These are phyloP conservation scores for Drosophila subobscura DNA, from an alignment of 1,140 invertebrate species.

Conservation along the genomic window DNA sequence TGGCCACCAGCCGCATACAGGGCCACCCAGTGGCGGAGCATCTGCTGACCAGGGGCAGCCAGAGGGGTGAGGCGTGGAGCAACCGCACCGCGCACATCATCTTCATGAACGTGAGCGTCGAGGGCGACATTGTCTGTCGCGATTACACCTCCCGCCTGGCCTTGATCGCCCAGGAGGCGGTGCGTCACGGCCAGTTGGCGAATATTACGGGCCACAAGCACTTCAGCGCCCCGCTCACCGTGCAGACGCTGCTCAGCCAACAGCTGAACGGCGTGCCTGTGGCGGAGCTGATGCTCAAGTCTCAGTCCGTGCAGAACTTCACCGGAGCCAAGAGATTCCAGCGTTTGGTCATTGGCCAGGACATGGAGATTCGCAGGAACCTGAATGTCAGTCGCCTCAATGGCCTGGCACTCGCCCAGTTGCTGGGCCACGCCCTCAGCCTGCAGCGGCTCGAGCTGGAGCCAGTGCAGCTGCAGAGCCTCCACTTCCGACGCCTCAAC, in stretches of 20 bases:
- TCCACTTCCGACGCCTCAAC: constrained; percentile 65
- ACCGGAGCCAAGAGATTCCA: constrained; percentile 29
- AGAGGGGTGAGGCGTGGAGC: too few relatives aligned
- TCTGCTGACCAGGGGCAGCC: constrained; percentile 31
- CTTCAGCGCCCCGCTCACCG: constrained; percentile 48
- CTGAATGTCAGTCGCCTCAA: constrained; percentile 48
- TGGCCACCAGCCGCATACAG: constrained; percentile 43
- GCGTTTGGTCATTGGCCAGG: constrained; percentile 32
- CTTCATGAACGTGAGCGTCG: constrained; percentile 59
- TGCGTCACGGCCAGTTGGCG: constrained; percentile 55
- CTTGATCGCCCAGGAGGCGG: constrained; percentile 43
- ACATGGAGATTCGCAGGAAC: constrained; percentile 13
- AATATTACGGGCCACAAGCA: constrained; percentile 59
- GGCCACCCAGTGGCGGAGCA: constrained; percentile 58
- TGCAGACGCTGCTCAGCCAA: constrained; percentile 25
- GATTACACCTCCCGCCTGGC: constrained; percentile 53
- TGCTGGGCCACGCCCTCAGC: constrained; percentile 49
- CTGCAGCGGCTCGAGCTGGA: constrained; percentile 54
- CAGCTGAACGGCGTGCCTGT: constrained; percentile 43
- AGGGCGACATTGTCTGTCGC: constrained; percentile 52
- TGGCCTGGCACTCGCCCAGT: constrained; percentile 36
- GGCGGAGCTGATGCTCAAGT: constrained; percentile 44
- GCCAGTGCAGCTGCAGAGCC: constrained; percentile 22
- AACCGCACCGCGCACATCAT: constrained; percentile 49
- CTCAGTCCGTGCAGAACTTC: constrained; percentile 33